phyloP scores from a whole-genome alignment of 2,888 invertebrate genomes.

The Suillia variegata region DNA sequence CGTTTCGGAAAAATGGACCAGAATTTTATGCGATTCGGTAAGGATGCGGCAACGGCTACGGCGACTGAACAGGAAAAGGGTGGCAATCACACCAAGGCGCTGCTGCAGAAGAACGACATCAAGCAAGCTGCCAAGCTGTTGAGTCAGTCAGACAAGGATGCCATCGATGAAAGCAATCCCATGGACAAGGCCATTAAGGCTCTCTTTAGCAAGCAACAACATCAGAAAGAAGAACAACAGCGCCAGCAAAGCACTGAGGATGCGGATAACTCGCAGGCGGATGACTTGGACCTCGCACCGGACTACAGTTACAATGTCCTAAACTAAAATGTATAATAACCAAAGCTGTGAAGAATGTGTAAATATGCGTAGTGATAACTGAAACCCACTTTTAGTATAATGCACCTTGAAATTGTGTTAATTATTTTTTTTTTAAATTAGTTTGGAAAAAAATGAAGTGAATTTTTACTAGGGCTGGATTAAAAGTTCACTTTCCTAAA shows the following conservation, averaged over 20 bases:
- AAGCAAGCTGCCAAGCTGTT: conserved; percentile 23
- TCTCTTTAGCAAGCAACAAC: conserved; percentile 39
- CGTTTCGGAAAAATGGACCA: conserved; percentile 42
- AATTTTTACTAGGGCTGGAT: conserved; percentile 60
- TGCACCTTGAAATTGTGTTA: background rate
- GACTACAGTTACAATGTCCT: conserved; percentile 29
- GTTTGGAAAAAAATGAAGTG: conserved; percentile 33
- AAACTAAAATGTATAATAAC: background rate
- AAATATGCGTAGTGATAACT: background rate
- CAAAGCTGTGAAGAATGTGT: background rate
- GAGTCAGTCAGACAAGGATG: conserved; percentile 14
- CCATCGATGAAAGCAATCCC: conserved; percentile 36
- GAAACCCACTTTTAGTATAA: background rate
- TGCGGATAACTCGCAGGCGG: conserved; percentile 17
- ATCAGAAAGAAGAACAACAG: conserved; percentile 12
- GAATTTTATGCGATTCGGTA: conserved; percentile 55
- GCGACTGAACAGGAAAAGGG: conserved; percentile 22
- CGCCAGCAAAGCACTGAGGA: conserved; percentile 24
- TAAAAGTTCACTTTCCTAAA: conserved; percentile 53
- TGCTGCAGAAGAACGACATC: conserved; percentile 29
- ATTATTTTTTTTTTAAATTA: background rate
- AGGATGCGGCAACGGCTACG: conserved; percentile 27
- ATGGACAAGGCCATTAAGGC: conserved; percentile 46
- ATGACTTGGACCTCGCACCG: conserved; percentile 31
- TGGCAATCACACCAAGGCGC: conserved; percentile 35